A percentile compares a stretch with the other conserved stretches of the same genome.
These are phyloP conservation scores for Macaca nemestrina DNA, from an alignment of 2,113 vertebrate species.

Conservation along the genomic window DNA sequence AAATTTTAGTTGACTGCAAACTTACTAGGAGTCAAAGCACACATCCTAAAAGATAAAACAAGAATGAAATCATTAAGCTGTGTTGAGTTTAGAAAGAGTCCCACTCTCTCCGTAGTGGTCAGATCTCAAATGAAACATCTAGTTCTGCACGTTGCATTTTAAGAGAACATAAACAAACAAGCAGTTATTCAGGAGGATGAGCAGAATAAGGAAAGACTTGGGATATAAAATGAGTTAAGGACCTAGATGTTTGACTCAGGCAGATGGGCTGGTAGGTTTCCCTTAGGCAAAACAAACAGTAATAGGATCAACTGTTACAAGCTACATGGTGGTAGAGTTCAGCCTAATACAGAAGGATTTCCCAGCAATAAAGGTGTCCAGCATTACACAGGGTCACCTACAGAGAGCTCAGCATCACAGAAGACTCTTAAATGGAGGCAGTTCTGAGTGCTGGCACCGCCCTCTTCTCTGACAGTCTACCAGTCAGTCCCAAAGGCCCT, in stretches of 20 bases:
- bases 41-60: background rate
- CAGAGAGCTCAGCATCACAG: background rate
- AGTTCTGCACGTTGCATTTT: background rate
- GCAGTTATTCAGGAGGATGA: background rate
- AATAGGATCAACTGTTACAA: background rate
- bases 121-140: conserved; percentile 13
- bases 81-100: background rate
- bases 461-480: background rate
- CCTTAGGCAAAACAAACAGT: background rate
- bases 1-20: conserved; percentile 27
- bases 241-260: background rate
- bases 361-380: background rate
- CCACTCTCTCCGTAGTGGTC: background rate
- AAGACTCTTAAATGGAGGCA: background rate
- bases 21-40: background rate
- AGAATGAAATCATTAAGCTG: conserved; percentile 16
- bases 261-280: background rate
- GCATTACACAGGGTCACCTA: background rate
- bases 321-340: background rate
- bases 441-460: background rate
- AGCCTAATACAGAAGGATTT: background rate
- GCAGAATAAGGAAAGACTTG: background rate
- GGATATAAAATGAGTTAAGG: background rate
- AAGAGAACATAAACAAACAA: background rate
- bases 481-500: background rate